These are phyloP conservation scores for Acridotheres tristis DNA, from an alignment of 2,797 vertebrate species.

Conservation along the genomic window DNA sequence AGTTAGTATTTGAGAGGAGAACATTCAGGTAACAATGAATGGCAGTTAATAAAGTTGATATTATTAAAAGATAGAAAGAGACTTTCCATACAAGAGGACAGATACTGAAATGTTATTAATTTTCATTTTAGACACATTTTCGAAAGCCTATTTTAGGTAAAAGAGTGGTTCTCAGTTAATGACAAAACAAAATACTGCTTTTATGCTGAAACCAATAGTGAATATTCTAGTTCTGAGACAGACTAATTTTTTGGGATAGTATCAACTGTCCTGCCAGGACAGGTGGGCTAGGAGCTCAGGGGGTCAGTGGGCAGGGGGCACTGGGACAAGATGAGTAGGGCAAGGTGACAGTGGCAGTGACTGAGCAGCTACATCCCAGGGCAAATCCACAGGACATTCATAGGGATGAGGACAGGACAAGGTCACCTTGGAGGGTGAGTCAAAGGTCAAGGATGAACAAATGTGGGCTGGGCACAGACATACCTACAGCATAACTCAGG, in stretches of 20 bases:
- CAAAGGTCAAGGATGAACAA: not conserved
- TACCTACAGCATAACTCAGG: not conserved
- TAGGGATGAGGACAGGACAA: not conserved
- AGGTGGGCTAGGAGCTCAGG: not conserved
- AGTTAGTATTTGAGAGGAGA: conserved; percentile 4
- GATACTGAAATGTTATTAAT: not conserved
- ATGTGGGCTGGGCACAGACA: not conserved
- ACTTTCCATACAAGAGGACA: not conserved
- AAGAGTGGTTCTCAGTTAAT: not conserved
- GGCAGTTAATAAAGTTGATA: conserved; percentile 7
- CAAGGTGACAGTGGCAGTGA: not conserved
- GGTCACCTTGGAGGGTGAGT: accelerated
- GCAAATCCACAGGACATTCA: not conserved
- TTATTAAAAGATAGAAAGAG: not conserved
- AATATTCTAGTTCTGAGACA: not conserved
- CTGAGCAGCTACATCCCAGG: not conserved
- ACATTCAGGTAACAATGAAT: not conserved
- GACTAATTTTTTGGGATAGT: not conserved
- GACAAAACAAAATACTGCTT: not conserved
- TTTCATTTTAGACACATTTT: not conserved
- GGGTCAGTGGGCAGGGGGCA: not conserved
- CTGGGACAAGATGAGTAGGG: accelerated
- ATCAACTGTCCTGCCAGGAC: not conserved
- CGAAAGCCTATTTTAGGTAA: not conserved
- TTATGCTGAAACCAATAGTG: not conserved